Evolutionary conservation across 1,140 invertebrate genomes (phyloP).

Genomic region (Ridgeia piscesae): DNA sequence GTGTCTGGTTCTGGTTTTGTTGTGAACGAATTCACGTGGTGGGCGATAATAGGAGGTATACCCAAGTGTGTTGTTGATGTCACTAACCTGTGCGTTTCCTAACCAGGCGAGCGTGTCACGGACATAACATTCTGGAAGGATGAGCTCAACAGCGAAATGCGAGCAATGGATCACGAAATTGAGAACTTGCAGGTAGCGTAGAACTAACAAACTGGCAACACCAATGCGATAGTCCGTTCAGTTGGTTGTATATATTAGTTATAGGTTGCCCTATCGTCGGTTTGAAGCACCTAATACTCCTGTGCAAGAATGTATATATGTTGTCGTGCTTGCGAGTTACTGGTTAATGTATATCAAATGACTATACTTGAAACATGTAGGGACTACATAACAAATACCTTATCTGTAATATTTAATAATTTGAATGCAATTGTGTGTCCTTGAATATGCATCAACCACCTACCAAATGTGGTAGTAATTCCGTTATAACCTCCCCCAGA

Average conservation of each 20-base stretch:
- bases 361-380: background rate
- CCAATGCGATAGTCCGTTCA: background rate
- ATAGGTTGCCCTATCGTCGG: background rate
- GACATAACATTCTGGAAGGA: constrained; percentile 93
- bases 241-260: background rate
- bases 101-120: constrained; percentile 78
- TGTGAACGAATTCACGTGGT: background rate
- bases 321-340: background rate
- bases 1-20: background rate
- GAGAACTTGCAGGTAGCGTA: constrained; percentile 62
- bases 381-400: background rate
- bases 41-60: background rate
- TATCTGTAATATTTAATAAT: background rate
- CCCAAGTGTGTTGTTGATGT: background rate
- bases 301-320: background rate
- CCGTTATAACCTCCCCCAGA: too few species aligned
- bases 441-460: too few species aligned
- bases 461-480: too few species aligned
- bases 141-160: constrained; percentile 81
- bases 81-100: background rate
- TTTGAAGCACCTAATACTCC: background rate
- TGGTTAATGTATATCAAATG: background rate
- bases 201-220: constrained; percentile 24
- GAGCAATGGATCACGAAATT: constrained; percentile 79
- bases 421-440: background rate